These are phyloP conservation scores for Syngnathus acus DNA, from an alignment of 2,797 vertebrate species.

Conservation along the genomic window DNA sequence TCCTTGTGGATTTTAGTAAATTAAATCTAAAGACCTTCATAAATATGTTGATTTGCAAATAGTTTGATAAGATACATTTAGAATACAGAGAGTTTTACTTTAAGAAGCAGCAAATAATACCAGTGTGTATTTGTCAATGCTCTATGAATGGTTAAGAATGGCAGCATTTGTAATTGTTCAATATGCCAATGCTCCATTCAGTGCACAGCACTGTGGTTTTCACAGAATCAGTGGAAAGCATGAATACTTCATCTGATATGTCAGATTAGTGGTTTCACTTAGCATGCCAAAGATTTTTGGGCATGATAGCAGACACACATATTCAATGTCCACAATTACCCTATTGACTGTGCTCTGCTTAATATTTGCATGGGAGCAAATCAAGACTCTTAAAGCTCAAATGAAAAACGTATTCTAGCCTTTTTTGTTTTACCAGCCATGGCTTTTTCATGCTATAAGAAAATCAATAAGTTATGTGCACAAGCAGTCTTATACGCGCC, in stretches of 20 bases:
- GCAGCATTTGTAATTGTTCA: slow-evolving; percentile 49
- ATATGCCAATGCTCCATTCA: slow-evolving; percentile 42
- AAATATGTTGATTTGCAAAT: not conserved
- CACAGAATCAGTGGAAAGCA: slow-evolving; percentile 55
- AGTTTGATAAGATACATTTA: not conserved
- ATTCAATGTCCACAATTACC: slow-evolving; percentile 60
- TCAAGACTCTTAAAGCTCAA: slow-evolving; percentile 60
- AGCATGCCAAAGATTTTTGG: slow-evolving; percentile 64
- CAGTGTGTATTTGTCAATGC: slow-evolving; percentile 28
- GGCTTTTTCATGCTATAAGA: slow-evolving; percentile 52
- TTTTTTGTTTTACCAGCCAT: slow-evolving; percentile 17
- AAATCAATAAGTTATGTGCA: slow-evolving; percentile 60
- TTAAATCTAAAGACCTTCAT: slow-evolving; percentile 12
- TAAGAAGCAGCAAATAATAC: slow-evolving; percentile 13
- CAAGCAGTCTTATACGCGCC: slow-evolving; percentile 29
- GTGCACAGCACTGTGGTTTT: slow-evolving; percentile 53
- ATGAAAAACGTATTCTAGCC: slow-evolving; percentile 60
- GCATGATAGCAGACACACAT: slow-evolving; percentile 54
- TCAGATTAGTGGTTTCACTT: slow-evolving; percentile 70
- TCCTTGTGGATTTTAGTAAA: slow-evolving; percentile 10
- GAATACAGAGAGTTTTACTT: not conserved
- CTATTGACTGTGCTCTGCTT: slow-evolving; percentile 60
- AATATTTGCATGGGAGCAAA: slow-evolving; percentile 70
- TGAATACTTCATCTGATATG: slow-evolving; percentile 68
- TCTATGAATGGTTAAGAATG: slow-evolving; percentile 57